These are phyloP conservation scores for Muricea muricata DNA, from an alignment of 92 coral and sea anemone species.

Conservation along the genomic window DNA sequence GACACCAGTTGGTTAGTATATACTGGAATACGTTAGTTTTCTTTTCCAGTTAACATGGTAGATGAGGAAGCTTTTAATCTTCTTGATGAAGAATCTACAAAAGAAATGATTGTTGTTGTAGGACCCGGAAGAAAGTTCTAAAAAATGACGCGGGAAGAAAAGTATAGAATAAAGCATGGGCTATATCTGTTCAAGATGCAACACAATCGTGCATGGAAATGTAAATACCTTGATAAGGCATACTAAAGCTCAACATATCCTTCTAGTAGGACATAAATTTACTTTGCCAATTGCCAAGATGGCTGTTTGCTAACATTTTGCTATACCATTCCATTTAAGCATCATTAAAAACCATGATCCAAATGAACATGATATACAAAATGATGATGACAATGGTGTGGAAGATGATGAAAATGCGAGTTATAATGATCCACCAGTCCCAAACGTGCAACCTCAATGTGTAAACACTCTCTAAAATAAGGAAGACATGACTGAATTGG, in stretches of 20 bases:
- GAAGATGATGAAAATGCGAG: background rate
- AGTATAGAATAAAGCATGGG: too few species aligned
- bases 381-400: background rate
- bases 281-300: background rate
- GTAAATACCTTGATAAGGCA: background rate
- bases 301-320: slow-evolving; percentile 6
- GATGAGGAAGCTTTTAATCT: too few species aligned
- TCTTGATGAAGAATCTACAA: too few species aligned
- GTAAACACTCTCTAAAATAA: background rate
- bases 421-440: background rate
- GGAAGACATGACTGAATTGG: background rate
- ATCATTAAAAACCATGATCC: background rate
- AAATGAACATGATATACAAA: background rate
- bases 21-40: too few species aligned
- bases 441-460: background rate
- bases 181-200: too few species aligned
- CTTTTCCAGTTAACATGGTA: too few species aligned
- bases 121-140: too few species aligned
- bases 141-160: too few species aligned
- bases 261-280: background rate
- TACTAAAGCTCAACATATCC: background rate
- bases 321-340: background rate
- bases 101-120: too few species aligned
- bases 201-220: too few species aligned
- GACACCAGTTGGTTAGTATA: too few species aligned